Evolutionary conservation across 2,113 vertebrate species (phyloP), one percentile per base, ranked within the genome.

Genomic region (Uropsilus gracilis): DNA sequence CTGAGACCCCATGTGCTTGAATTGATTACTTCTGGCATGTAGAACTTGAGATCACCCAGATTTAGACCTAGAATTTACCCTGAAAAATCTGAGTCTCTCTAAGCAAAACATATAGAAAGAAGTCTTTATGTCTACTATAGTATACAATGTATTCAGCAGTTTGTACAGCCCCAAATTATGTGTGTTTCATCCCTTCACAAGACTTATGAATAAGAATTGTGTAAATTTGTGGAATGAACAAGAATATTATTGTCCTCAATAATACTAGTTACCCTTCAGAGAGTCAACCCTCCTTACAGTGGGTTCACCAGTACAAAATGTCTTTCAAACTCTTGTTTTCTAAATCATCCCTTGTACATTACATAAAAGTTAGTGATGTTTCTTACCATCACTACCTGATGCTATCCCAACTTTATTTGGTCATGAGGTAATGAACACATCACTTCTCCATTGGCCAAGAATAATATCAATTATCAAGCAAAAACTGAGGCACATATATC

Each of bases 161-260:
- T 34, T 39, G 0, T 80, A 39, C 42, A 90, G 69, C 61, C 75
- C 64, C 83, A 68, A 85, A 39, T 46, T 39, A 39, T 73, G 32
- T 72, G 37, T 64, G 42, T 55, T 59, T 69, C 66, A 85, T 61
- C 42, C 61, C 17, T 30, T 30, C 84, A n/a, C 14, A 75, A 91
- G 78, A 53, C 32, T 84, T 78, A 94, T 90, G 20, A 57, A 24
- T 61, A 93, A 86, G 88, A 73, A 66, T 66, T 37, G 53, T 72
- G 2, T 39, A 14, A 18, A n/a, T 83, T 61, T 94, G 34, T 81
- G 53, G 8, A 59, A 86, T 76, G 5, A 91, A 57, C n/a, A 91
- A 30, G 61, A 30, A 63, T 66, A 61, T 6, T 32, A 26, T 93
- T 73, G 9, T 88, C 68, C 44, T 53, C 86, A 32, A 63, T 44